Conservation (phyloP, 2,888 invertebrate genomes). For the Asteroscopus sphinx region DNA sequence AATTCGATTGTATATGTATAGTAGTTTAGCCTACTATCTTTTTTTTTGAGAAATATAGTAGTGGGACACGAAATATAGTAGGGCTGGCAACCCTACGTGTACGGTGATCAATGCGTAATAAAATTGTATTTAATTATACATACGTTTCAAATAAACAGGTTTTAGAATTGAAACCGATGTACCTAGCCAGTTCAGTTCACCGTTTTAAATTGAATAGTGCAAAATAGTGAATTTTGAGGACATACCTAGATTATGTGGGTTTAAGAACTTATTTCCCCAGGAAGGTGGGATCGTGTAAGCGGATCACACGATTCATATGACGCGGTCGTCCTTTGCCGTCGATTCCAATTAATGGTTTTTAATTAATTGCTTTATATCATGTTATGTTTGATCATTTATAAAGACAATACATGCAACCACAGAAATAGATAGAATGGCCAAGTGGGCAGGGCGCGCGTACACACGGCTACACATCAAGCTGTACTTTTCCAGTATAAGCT, state of each 20-base stretch:
- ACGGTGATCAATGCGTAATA: constrained; percentile 12
- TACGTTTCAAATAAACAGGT: constrained; percentile 41
- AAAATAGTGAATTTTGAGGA: constrained; percentile 10
- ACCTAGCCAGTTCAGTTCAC: constrained; percentile 22
- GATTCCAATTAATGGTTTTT: constrained; percentile 29
- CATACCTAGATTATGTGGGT: constrained; percentile 3
- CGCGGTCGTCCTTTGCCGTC: constrained; percentile 14
- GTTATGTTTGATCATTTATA: too few species aligned
- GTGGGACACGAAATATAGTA: too few species aligned
- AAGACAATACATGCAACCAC: too few species aligned
- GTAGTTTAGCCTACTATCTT: too few species aligned
- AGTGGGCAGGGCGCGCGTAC: too few species aligned
- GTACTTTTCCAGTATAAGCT: too few species aligned
- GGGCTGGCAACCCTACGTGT: too few species aligned
- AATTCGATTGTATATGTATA: too few species aligned
- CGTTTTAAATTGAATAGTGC: neutral
- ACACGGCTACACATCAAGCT: too few species aligned
- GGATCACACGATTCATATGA: constrained; percentile 11
- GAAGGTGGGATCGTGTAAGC: neutral
- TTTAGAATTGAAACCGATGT: constrained; percentile 29
- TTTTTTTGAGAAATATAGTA: too few species aligned
- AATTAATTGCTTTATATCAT: constrained; percentile 9
- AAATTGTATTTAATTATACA: constrained; percentile 30
- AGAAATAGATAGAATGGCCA: too few species aligned
- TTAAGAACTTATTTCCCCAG: neutral